Conservation (phyloP, 2,113 vertebrate species). For the Notarius lentiginosus region DNA sequence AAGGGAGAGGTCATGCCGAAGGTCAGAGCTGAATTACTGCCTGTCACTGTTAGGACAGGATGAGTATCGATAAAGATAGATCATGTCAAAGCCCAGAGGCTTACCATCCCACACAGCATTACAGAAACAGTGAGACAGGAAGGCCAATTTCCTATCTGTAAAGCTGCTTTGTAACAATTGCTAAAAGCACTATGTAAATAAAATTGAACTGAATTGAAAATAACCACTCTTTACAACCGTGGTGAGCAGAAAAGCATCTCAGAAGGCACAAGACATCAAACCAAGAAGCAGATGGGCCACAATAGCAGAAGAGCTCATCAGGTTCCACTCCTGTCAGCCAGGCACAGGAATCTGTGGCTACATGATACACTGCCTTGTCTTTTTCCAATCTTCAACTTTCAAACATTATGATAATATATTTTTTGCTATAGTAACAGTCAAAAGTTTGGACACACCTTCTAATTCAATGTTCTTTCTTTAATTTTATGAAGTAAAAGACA, state of each 20-base stretch:
- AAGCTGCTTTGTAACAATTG: background rate
- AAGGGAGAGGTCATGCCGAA: conserved; percentile 70
- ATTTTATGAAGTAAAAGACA: too few species aligned
- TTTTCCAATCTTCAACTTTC: background rate
- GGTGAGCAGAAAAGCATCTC: too few species aligned
- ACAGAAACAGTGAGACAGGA: conserved; percentile 50
- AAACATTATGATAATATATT: background rate
- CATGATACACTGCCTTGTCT: too few species aligned
- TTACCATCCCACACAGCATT: conserved; percentile 63
- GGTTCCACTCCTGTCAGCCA: background rate
- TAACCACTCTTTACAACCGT: background rate
- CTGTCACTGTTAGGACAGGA: conserved; percentile 68
- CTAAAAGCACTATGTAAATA: background rate
- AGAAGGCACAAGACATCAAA: background rate
- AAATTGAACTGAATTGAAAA: background rate
- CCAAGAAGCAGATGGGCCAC: background rate
- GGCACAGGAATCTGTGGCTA: background rate
- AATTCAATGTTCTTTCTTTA: too few species aligned
- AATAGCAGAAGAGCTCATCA: background rate
- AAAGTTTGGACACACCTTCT: too few species aligned
- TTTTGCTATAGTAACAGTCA: background rate
- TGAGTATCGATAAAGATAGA: conserved; percentile 60
- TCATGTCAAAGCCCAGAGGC: conserved; percentile 48
- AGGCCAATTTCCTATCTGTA: background rate
- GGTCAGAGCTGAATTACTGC: conserved; percentile 71